A percentile compares a stretch with the other conserved stretches of the same genome.
phyloP scores from a whole-genome alignment of 2,797 vertebrate species.

The Orestias chungarensis region DNA sequence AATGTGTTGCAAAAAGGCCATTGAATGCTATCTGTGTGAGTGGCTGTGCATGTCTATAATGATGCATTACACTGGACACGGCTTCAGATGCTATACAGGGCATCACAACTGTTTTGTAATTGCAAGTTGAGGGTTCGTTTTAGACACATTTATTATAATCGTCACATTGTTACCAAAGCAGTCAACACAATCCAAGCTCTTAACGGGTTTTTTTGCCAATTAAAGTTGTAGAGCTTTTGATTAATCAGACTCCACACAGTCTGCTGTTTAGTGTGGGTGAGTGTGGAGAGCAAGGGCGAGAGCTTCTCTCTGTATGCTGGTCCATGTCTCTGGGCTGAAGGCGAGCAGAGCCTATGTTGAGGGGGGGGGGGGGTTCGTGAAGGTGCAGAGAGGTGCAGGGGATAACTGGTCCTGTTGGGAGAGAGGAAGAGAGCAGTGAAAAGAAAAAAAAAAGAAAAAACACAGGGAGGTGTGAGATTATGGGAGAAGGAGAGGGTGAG shows the following conservation, averaged over 20 bases:
- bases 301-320: slow-evolving; percentile 78
- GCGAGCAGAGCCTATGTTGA: slow-evolving; percentile 45
- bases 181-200: slow-evolving; percentile 38
- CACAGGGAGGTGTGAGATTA: slow-evolving; percentile 46
- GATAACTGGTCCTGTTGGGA: slow-evolving; percentile 75
- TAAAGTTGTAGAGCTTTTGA: slow-evolving; percentile 66
- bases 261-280: slow-evolving; percentile 55
- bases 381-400: slow-evolving; percentile 59
- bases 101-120: slow-evolving; percentile 34
- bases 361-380: slow-evolving; percentile 25
- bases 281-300: slow-evolving; percentile 42
- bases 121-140: slow-evolving; percentile 48
- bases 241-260: slow-evolving; percentile 63
- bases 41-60: slow-evolving; percentile 32
- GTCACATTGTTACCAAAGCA: slow-evolving; percentile 33
- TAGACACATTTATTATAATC: slow-evolving; percentile 43
- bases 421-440: slow-evolving; percentile 47
- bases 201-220: slow-evolving; percentile 58
- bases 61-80: slow-evolving; percentile 37
- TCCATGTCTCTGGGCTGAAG: slow-evolving; percentile 77
- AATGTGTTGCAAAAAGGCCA: slow-evolving; percentile 42
- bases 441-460: slow-evolving; percentile 37
- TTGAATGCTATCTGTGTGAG: slow-evolving; percentile 11
- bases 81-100: slow-evolving; percentile 16
- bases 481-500: slow-evolving; percentile 69